phyloP scores from a whole-genome alignment of 2,113 vertebrate species.

The Vulpes vulpes region DNA sequence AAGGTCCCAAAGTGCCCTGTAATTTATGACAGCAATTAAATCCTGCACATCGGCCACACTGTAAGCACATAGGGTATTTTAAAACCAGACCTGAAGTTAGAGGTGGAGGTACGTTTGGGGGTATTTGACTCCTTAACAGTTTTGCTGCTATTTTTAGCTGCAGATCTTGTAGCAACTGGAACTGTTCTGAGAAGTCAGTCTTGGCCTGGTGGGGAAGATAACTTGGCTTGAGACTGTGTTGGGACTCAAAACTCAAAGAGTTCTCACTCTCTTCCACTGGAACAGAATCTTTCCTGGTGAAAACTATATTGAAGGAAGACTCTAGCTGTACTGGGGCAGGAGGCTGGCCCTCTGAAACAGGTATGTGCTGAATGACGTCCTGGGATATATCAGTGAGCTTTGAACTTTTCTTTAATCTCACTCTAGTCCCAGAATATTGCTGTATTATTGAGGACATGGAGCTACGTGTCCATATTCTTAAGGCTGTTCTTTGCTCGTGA shows the following conservation, averaged over 20 bases:
- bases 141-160: slow-evolving; percentile 79
- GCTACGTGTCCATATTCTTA: slow-evolving; percentile 76
- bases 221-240: slow-evolving; percentile 33
- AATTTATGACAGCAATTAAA: slow-evolving; percentile 73
- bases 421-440: slow-evolving; percentile 65
- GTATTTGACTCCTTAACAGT: slow-evolving; percentile 77
- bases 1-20: slow-evolving; percentile 58
- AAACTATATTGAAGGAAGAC: slow-evolving; percentile 51
- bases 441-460: slow-evolving; percentile 76
- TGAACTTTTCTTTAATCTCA: slow-evolving; percentile 59
- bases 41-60: slow-evolving; percentile 79
- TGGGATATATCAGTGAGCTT: slow-evolving; percentile 39
- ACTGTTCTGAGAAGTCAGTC: slow-evolving; percentile 57
- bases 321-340: slow-evolving; percentile 49
- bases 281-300: slow-evolving; percentile 14
- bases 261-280: slow-evolving; percentile 28
- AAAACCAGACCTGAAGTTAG: slow-evolving; percentile 71
- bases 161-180: slow-evolving; percentile 63
- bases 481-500: slow-evolving; percentile 39
- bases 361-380: slow-evolving; percentile 20
- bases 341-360: background rate
- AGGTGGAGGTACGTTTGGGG: slow-evolving; percentile 73
- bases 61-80: slow-evolving; percentile 79
- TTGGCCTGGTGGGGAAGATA: slow-evolving; percentile 21
- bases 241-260: slow-evolving; percentile 51